Evolutionary conservation across 2,113 vertebrate species (phyloP).

Genomic region (Plectropomus leopardus): DNA sequence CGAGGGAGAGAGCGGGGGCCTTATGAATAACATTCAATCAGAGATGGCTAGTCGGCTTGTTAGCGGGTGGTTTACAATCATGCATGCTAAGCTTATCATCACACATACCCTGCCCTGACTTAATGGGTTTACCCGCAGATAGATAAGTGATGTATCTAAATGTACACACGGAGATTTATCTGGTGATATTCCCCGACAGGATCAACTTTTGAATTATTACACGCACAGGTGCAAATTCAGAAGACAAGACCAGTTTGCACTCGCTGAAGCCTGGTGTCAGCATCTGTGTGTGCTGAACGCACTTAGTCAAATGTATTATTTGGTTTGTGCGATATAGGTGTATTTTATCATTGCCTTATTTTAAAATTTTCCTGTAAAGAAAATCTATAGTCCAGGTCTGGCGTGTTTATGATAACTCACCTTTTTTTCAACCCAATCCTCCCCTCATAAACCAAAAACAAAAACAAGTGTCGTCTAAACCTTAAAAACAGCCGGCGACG

Average conservation of each 20-base stretch:
- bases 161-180: slow-evolving; percentile 33
- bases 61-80: slow-evolving; percentile 60
- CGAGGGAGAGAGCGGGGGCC: slow-evolving; percentile 38
- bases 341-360: neutral
- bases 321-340: neutral
- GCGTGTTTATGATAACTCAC: slow-evolving; percentile 46
- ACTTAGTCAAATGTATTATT: neutral
- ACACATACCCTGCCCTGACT: slow-evolving; percentile 33
- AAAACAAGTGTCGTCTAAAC: slow-evolving; percentile 31
- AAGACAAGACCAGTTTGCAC: neutral
- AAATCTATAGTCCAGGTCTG: slow-evolving; percentile 9
- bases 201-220: slow-evolving; percentile 13
- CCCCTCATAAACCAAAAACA: slow-evolving; percentile 41
- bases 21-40: slow-evolving; percentile 76
- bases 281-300: neutral
- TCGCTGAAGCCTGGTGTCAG: slow-evolving; percentile 4
- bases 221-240: slow-evolving; percentile 14
- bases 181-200: slow-evolving; percentile 4
- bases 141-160: slow-evolving; percentile 58
- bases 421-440: slow-evolving; percentile 25
- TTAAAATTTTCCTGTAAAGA: too few relatives aligned
- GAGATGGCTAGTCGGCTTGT: slow-evolving; percentile 53
- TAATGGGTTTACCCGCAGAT: slow-evolving; percentile 48
- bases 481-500: slow-evolving; percentile 33
- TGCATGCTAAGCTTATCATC: slow-evolving; percentile 60